phyloP scores from a whole-genome alignment of 2,797 vertebrate genomes.

The Hephaestus fuliginosus region DNA sequence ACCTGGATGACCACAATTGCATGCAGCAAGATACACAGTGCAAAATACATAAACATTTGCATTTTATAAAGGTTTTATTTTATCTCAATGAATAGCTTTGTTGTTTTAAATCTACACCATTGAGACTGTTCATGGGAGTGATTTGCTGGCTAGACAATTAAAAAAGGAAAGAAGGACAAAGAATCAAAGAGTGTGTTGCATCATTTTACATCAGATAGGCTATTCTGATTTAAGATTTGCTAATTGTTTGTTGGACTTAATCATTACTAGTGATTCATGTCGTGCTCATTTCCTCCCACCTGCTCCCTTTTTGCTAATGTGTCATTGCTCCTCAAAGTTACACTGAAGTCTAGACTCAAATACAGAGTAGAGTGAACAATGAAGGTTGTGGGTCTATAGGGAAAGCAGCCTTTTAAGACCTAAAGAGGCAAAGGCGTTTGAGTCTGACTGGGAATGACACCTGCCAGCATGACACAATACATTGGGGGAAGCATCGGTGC shows the following conservation, averaged over 20 bases:
- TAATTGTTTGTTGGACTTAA: background rate
- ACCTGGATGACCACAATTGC: background rate
- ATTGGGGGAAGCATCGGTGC: background rate
- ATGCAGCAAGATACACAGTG: background rate
- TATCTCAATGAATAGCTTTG: background rate
- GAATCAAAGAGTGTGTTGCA: background rate
- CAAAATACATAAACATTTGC: background rate
- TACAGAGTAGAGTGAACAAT: background rate
- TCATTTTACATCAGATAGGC: background rate
- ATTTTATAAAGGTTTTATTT: background rate
- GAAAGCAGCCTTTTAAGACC: background rate
- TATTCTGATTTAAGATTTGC: background rate
- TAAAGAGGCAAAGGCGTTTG: conserved; percentile 4
- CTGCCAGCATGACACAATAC: conserved; percentile 9
- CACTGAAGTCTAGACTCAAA: background rate
- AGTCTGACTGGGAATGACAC: conserved; percentile 35
- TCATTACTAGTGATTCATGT: background rate
- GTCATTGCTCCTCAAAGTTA: background rate
- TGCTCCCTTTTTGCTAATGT: background rate
- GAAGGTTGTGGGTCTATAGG: background rate
- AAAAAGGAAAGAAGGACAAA: background rate
- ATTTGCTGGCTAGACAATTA: background rate
- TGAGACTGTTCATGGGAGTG: background rate
- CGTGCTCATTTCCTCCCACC: background rate
- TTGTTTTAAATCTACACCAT: background rate